Percentiles rank a stretch among this genome's conserved stretches.
These are phyloP conservation scores for Stigmatopora argus DNA, from an alignment of 2,113 vertebrate genomes.

Conservation along the genomic window DNA sequence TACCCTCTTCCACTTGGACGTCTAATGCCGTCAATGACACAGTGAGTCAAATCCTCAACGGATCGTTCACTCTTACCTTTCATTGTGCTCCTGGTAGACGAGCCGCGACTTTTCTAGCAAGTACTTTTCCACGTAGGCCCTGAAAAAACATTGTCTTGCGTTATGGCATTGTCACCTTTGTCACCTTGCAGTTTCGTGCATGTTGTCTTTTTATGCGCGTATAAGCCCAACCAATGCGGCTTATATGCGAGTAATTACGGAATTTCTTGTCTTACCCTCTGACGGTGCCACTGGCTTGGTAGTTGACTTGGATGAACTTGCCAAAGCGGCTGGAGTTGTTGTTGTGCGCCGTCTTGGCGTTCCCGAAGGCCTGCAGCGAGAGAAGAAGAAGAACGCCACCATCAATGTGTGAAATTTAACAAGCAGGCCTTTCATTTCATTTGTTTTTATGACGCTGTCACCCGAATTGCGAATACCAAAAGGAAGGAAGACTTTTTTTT, in stretches of 20 bases:
- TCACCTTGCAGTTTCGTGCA: too few species aligned
- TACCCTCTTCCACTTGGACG: too few species aligned
- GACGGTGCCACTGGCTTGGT: constrained; percentile 93
- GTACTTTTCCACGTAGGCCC: constrained; percentile 96
- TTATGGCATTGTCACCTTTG: too few species aligned
- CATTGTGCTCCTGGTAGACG: constrained; percentile 96
- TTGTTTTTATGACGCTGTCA: background rate
- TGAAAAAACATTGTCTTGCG: constrained; percentile 46
- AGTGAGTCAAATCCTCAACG: background rate
- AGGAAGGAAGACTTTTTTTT: background rate
- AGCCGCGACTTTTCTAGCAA: constrained; percentile 93
- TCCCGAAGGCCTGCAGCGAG: constrained; percentile 86
- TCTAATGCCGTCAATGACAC: too few species aligned
- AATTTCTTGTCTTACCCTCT: constrained; percentile 77
- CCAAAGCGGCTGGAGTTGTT: constrained; percentile 98
- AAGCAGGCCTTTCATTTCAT: too few species aligned
- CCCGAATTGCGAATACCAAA: too few species aligned
- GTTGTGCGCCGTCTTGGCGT: constrained; percentile 96
- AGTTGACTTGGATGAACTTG: constrained; percentile 98
- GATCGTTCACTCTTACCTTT: constrained; percentile 71
- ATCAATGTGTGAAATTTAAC: background rate
- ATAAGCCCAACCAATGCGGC: too few species aligned
- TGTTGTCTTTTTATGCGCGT: too few species aligned
- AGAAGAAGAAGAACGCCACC: constrained; percentile 5
- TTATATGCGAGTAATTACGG: too few species aligned